These are phyloP conservation scores for Trachelus iudaicus DNA, from an alignment of 2,888 invertebrate species.

Conservation along the genomic window DNA sequence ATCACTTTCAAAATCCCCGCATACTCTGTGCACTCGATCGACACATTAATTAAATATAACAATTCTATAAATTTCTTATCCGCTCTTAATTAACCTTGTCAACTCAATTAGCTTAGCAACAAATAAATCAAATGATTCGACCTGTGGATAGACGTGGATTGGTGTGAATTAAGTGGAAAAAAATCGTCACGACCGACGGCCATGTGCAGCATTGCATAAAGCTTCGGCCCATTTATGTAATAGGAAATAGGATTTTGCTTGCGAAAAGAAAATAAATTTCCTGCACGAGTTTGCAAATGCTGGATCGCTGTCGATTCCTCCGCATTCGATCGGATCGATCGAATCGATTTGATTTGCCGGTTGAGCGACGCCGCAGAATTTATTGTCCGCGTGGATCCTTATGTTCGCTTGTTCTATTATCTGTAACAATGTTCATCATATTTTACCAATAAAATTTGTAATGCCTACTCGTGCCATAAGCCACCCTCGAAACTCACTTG, in stretches of 20 bases:
- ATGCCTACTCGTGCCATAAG: too few species aligned
- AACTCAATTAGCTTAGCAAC: background rate
- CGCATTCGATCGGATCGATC: background rate
- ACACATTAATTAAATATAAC: background rate
- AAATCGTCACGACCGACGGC: background rate
- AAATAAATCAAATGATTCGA: background rate
- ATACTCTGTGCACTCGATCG: background rate
- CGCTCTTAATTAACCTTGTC: background rate
- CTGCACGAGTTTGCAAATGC: background rate
- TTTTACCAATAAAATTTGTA: background rate
- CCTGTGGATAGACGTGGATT: background rate
- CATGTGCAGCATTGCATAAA: slow-evolving; percentile 1
- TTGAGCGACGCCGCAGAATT: background rate
- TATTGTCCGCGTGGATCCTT: background rate
- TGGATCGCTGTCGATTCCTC: background rate
- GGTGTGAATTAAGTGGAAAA: too few species aligned
- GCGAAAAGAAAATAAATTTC: background rate
- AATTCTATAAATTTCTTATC: background rate
- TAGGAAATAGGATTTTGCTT: background rate
- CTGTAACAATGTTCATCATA: background rate
- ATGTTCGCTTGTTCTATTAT: background rate
- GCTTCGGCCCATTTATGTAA: background rate
- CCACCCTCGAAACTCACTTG: background rate
- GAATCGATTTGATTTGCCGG: background rate
- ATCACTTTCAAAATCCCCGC: background rate